Percentiles rank a stretch among this genome's conserved stretches.
Conservation (phyloP, 2,888 invertebrate species). For the Rhagium mordax region DNA sequence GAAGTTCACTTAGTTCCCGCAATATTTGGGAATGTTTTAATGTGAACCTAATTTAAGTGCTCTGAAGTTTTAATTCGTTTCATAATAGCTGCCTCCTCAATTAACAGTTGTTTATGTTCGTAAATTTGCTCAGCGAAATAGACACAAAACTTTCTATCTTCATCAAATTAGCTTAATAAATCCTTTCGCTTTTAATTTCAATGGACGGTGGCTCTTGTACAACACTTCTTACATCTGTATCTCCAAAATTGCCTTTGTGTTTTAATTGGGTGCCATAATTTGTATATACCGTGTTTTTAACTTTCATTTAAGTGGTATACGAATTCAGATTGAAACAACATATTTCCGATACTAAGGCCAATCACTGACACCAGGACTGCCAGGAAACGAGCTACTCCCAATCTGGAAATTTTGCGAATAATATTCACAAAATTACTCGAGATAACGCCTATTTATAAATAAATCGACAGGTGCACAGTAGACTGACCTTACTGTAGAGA, state of each 20-base stretch:
- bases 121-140: conserved; percentile 1
- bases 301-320: neutral
- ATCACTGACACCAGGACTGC: too few species aligned
- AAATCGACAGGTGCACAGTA: too few species aligned
- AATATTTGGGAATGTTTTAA: neutral
- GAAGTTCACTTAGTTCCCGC: neutral
- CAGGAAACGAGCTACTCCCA: too few species aligned
- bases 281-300: neutral
- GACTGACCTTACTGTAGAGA: too few species aligned
- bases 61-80: neutral
- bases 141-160: neutral
- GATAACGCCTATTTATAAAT: too few species aligned
- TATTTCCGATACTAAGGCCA: too few species aligned
- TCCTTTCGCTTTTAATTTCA: neutral
- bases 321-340: neutral
- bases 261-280: neutral
- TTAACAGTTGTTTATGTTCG: conserved; percentile 3
- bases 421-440: too few species aligned
- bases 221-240: neutral
- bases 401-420: too few species aligned
- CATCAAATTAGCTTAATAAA: neutral
- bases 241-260: neutral
- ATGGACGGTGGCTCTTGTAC: neutral
- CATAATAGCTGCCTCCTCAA: neutral
- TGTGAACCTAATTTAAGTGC: neutral